These are phyloP conservation scores for Peromyscus leucopus DNA, from an alignment of 2,113 vertebrate species.

Conservation along the genomic window DNA sequence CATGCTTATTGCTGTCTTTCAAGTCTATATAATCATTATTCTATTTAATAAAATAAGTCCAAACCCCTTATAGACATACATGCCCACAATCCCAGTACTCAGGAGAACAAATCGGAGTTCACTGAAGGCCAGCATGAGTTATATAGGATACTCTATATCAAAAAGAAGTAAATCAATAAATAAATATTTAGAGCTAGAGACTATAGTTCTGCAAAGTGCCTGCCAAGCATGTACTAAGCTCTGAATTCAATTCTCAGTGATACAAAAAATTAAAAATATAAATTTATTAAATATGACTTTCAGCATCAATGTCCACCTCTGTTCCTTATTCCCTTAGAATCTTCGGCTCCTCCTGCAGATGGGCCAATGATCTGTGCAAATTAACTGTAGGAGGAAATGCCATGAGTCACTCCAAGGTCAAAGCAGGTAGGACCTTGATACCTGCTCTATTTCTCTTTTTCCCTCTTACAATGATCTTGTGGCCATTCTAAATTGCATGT, in stretches of 20 bases:
- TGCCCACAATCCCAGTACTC: not conserved
- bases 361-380: not conserved
- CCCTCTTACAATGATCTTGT: not conserved
- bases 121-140: not conserved
- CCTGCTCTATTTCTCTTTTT: not conserved
- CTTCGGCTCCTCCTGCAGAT: not conserved
- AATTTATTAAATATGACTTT: not conserved
- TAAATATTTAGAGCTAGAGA: not conserved
- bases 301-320: not conserved
- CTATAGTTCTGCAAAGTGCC: not conserved
- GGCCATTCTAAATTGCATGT: not conserved
- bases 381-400: not conserved
- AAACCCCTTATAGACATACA: not conserved
- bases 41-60: conserved; percentile 4
- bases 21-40: not conserved
- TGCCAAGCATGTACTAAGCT: not conserved
- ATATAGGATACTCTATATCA: not conserved
- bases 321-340: not conserved
- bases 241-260: not conserved
- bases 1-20: not conserved
- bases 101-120: not conserved
- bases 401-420: not conserved
- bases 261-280: not conserved
- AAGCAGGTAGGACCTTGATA: not conserved
- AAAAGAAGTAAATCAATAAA: not conserved